Evolutionary conservation across 2,113 vertebrate species (phyloP).

Genomic region (Brevimyrus niger): DNA sequence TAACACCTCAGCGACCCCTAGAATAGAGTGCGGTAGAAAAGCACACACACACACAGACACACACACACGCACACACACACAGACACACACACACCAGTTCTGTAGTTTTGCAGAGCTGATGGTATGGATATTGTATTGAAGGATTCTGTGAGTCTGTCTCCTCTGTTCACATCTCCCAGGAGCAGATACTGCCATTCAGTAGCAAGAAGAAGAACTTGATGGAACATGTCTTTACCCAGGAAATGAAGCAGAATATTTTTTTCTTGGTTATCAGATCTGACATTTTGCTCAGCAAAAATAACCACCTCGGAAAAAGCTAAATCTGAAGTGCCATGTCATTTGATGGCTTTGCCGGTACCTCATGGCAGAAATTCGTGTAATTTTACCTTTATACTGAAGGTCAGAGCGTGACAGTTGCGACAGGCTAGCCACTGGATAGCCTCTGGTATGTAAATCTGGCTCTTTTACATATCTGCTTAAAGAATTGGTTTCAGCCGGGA

Average conservation of each 20-base stretch:
- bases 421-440: not conserved
- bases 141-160: not conserved
- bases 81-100: not conserved
- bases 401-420: not conserved
- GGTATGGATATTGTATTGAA: not conserved
- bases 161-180: not conserved
- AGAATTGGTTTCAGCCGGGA: not conserved
- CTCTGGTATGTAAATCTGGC: not conserved
- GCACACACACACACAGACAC: not conserved
- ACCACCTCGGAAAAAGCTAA: not conserved
- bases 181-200: not conserved
- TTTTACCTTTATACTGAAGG: not conserved
- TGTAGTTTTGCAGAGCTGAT: not conserved
- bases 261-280: not conserved
- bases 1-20: not conserved
- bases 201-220: not conserved
- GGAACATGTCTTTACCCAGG: not conserved
- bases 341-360: not conserved
- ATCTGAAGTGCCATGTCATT: not conserved
- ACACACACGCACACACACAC: not conserved
- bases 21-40: not conserved
- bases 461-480: not conserved
- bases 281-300: not conserved
- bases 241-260: not conserved
- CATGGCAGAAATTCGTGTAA: not conserved